These are phyloP conservation scores for Sinocyclocheilus anophthalmus DNA, from an alignment of 2,113 vertebrate species.

Conservation along the genomic window DNA sequence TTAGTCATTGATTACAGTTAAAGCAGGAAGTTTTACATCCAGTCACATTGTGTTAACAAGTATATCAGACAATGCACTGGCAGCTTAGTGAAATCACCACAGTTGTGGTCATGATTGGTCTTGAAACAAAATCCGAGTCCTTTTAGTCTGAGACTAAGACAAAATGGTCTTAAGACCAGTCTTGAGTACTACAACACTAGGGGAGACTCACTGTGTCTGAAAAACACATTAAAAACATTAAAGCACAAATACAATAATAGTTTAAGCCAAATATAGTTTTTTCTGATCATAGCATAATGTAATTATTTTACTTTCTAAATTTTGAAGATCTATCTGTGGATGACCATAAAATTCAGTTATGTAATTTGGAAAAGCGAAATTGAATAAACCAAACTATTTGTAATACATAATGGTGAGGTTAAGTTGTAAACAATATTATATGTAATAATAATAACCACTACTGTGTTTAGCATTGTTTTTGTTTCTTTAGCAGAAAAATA, in stretches of 20 bases:
- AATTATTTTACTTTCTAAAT: not conserved
- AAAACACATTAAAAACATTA: not conserved
- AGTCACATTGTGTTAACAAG: no score
- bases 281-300: not conserved
- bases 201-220: not conserved
- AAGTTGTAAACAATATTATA: not conserved
- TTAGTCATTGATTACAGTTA: no score
- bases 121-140: no score
- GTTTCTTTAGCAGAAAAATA: not conserved
- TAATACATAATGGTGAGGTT: not conserved
- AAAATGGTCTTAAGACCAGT: no score
- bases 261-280: not conserved
- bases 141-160: no score
- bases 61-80: no score
- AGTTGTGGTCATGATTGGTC: no score
- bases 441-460: not conserved
- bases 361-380: not conserved
- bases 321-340: no score
- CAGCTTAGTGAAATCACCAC: no score
- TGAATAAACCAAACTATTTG: not conserved
- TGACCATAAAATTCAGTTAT: not conserved
- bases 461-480: slow-evolving; percentile 6
- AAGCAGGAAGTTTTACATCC: no score
- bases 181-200: no score
- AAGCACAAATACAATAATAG: not conserved